Evolutionary conservation across 2,888 invertebrate species (phyloP).

Genomic region (Phlogophora meticulosa): DNA sequence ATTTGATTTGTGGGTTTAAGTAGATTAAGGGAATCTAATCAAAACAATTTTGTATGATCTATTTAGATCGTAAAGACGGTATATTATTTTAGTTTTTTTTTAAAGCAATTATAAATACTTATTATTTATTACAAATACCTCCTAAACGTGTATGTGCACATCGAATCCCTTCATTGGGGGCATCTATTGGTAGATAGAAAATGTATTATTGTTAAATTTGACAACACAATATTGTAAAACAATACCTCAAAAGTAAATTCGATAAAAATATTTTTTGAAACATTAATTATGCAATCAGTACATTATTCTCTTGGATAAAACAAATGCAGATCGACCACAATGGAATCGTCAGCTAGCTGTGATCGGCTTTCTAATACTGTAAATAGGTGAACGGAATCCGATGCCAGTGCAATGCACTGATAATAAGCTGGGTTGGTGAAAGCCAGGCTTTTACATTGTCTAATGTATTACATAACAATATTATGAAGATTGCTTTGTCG

Average conservation of each 20-base stretch:
- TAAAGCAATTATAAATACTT: conserved; percentile 9
- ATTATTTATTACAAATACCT: conserved; percentile 15
- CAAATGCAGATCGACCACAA: too few species aligned
- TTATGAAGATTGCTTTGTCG: not conserved
- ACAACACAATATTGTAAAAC: conserved; percentile 42
- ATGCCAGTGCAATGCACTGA: conserved; percentile 24
- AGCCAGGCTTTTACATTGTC: conserved; percentile 27
- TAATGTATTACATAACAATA: not conserved
- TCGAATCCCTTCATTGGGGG: conserved; percentile 40
- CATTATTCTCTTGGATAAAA: too few species aligned
- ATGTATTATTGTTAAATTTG: conserved; percentile 33
- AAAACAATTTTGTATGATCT: conserved; percentile 49
- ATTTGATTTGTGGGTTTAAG: conserved; percentile 23
- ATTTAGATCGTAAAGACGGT: conserved; percentile 45
- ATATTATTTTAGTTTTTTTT: conserved; percentile 29
- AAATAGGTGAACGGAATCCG: conserved; percentile 19
- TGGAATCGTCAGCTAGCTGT: not conserved
- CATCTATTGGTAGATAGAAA: conserved; percentile 27
- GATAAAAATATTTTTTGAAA: too few species aligned
- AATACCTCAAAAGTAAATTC: conserved; percentile 52
- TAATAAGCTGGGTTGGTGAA: conserved; percentile 24
- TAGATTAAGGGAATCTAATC: conserved; percentile 42
- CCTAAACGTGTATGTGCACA: conserved; percentile 32
- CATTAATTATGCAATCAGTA: too few species aligned
- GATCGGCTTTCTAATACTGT: not conserved